phyloP scores from a whole-genome alignment of 1,140 invertebrate genomes.

The Ruditapes philippinarum region DNA sequence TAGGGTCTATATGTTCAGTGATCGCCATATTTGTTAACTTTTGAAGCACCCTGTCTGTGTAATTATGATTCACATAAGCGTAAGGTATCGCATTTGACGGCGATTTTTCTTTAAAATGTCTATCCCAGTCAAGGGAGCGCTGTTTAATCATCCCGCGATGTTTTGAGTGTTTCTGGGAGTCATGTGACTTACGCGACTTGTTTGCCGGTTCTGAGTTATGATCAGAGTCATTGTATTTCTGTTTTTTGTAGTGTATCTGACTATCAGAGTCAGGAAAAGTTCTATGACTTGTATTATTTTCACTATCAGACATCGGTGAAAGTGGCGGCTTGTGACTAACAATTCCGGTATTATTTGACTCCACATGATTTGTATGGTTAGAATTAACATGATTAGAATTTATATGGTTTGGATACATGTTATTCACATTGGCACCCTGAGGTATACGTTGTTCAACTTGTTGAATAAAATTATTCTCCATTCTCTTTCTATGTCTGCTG shows the following conservation, averaged over 20 bases:
- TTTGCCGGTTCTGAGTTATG: conserved; percentile 83
- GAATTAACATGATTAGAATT: conserved; percentile 65
- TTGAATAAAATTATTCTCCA: conserved; percentile 72
- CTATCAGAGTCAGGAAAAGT: conserved; percentile 78
- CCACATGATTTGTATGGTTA: conserved; percentile 14
- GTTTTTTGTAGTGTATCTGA: conserved; percentile 74
- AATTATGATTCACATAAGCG: conserved; percentile 84
- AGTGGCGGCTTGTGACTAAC: conserved; percentile 48
- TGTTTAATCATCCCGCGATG: conserved; percentile 78
- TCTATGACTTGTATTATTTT: conserved; percentile 15
- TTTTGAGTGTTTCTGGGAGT: conserved; percentile 75
- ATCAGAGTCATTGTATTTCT: conserved; percentile 80
- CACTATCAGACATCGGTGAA: conserved; percentile 64
- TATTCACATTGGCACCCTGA: conserved; percentile 39
- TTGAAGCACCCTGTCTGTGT: conserved; percentile 80
- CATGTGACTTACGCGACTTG: conserved; percentile 72
- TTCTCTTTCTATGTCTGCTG: conserved; percentile 70
- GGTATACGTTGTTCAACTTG: conserved; percentile 79
- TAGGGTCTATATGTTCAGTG: conserved; percentile 75
- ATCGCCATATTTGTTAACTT: conserved; percentile 78
- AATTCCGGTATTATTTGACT: neutral
- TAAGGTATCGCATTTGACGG: conserved; percentile 78
- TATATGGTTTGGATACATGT: conserved; percentile 37
- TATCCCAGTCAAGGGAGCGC: conserved; percentile 81
- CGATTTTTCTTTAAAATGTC: conserved; percentile 75